Percentiles rank a stretch among this genome's conserved stretches.
Evolutionary conservation across 92 coral and sea anemone species (phyloP).

Genomic region (Galaxea fascicularis): DNA sequence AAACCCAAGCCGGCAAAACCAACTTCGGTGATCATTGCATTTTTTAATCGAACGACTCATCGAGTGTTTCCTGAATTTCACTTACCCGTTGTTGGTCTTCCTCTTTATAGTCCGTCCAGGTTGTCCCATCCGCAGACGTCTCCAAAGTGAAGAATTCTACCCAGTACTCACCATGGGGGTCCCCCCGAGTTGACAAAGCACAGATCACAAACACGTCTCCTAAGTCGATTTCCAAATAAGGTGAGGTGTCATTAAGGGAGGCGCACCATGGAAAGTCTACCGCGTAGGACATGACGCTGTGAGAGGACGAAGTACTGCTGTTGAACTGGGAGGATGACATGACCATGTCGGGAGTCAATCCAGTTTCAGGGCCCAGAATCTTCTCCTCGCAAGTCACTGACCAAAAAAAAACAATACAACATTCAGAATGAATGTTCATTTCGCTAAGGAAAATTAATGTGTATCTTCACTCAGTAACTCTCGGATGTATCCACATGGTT

Average conservation of each 20-base stretch:
- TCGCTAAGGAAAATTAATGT: background rate
- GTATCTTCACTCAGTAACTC: background rate
- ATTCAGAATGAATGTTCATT: background rate
- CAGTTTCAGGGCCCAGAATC: conserved; percentile 19
- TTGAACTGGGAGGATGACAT: conserved; percentile 24
- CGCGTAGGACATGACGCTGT: conserved; percentile 9
- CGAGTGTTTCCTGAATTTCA: too few relatives aligned
- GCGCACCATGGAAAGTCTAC: conserved; percentile 53
- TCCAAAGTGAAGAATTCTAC: conserved; percentile 47
- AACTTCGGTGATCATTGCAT: too few relatives aligned
- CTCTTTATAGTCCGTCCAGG: conserved; percentile 50
- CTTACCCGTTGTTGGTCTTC: conserved; percentile 8
- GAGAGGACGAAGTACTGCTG: conserved; percentile 14
- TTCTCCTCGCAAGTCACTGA: background rate
- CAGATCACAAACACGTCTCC: conserved; percentile 38
- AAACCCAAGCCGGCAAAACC: too few relatives aligned
- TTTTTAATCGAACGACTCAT: too few relatives aligned
- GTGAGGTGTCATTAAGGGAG: conserved; percentile 15
- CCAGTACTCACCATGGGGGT: conserved; percentile 51
- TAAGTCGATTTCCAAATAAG: conserved; percentile 52
- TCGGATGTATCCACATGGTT: too few relatives aligned
- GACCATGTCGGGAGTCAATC: conserved; percentile 13
- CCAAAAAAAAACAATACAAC: background rate
- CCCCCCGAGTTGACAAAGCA: conserved; percentile 56
- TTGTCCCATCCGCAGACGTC: conserved; percentile 57